Base-by-base conservation (phyloP, 2,797 vertebrate species). In the Neostethus bicornis region DNA sequence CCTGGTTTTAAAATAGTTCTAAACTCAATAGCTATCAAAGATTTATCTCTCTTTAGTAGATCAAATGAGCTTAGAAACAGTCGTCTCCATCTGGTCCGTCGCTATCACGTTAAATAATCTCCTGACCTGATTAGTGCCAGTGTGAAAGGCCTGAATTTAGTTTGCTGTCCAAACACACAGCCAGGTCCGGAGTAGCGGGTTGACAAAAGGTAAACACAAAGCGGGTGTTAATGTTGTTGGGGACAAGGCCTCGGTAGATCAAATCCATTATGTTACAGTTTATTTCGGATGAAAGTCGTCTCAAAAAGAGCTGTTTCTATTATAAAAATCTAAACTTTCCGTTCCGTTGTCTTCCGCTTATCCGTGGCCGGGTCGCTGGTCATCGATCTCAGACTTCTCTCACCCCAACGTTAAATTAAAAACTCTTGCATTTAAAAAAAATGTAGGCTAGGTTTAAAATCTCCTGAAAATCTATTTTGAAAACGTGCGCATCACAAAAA, bases 161-260 rank as follows among this genome's bases (percentile, higher is more conserved):
- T 50, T 32, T 26, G 13, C 32, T 3, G 34, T 39, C 66, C 46
- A 63, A 17, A 38, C 13, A 51, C 17, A 51, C 32, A 31, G n/a
- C n/a, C n/a, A n/a, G 16, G 52, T 37, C 63, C 54, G 4, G 38
- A 76, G 39, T 21, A 32, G 46, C 3, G 2, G 39, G 32, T 19
- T 16, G 32, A 63, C 34, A 64, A 29, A 75, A 79, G 73, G 76
- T 75, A 74, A 83, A 61, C 25, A n/a, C 73, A 41, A 63, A 38
- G 68, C 2, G 20, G 73, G 66, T 1, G 53, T 13, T 19, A 26
- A 48, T 17, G 3, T 16, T 10, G 7, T 19, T 42, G 4, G 25
- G 38, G 21, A 4, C 16, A 5, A 45, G 38, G 19, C 58, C 29
- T 46, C 17, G 13, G 32, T 7, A 53, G 42, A 35, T 28, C 12